phyloP scores from a whole-genome alignment of 2,888 invertebrate genomes.

The Tolmerus cingulatus region DNA sequence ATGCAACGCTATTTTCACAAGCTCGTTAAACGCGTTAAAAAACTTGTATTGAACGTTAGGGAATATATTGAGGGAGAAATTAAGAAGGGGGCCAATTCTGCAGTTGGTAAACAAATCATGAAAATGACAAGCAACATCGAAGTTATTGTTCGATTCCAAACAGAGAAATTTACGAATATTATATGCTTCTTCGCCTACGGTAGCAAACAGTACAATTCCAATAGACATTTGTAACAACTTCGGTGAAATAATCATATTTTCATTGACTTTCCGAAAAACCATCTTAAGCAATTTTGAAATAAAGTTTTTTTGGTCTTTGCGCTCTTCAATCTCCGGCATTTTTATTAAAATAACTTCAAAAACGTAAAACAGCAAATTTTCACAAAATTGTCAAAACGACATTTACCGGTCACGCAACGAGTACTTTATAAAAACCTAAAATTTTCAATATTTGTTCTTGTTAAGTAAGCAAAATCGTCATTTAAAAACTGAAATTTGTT shows the following conservation, averaged over 20 bases:
- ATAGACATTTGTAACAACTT: not conserved
- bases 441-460: too few relatives aligned
- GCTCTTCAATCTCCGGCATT: not conserved
- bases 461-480: too few relatives aligned
- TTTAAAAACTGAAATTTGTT: too few relatives aligned
- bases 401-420: not conserved
- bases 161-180: not conserved
- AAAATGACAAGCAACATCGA: not conserved
- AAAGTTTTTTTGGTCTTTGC: not conserved
- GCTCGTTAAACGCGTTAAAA: not conserved
- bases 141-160: not conserved
- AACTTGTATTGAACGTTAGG: not conserved
- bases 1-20: not conserved
- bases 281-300: not conserved
- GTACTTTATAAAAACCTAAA: not conserved
- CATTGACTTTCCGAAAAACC: not conserved
- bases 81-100: not conserved
- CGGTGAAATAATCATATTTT: not conserved
- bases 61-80: not conserved
- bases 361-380: not conserved
- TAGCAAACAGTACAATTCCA: not conserved
- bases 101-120: not conserved
- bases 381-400: not conserved
- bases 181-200: not conserved
- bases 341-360: not conserved